Evolutionary conservation across 2,797 vertebrate species (phyloP).

Genomic region (Tarsius wallacei): DNA sequence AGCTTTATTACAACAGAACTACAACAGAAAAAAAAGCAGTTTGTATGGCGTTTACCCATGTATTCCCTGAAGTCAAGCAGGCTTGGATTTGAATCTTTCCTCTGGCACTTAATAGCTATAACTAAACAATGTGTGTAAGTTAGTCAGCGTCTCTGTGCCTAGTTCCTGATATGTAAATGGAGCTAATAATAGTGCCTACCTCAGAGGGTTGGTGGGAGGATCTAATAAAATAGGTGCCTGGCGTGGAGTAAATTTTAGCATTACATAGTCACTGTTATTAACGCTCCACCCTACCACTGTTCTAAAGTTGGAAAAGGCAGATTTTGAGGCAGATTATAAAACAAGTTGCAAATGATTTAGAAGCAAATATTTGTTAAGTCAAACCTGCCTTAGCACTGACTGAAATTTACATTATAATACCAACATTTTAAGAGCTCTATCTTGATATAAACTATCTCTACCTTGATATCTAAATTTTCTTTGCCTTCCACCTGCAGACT

Average conservation of each 20-base stretch:
- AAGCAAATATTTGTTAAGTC: conserved; percentile 38
- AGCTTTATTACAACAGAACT: not conserved
- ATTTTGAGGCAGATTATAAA: conserved; percentile 46
- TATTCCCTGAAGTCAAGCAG: not conserved
- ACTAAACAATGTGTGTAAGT: not conserved
- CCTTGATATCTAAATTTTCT: not conserved
- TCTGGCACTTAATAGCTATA: not conserved
- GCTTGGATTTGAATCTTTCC: conserved; percentile 11
- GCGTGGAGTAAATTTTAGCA: not conserved
- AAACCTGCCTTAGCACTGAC: conserved; percentile 11
- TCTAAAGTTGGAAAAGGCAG: conserved; percentile 53
- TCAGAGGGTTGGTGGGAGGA: conserved; percentile 4
- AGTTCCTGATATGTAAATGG: conserved; percentile 39
- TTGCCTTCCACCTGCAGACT: conserved; percentile 3
- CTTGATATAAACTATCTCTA: conserved; percentile 10
- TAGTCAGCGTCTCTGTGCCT: not conserved
- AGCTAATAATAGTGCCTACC: conserved; percentile 18
- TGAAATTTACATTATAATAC: not conserved
- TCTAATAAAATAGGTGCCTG: conserved; percentile 5
- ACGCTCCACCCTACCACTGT: not conserved
- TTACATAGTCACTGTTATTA: not conserved
- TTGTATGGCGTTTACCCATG: not conserved
- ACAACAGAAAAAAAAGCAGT: not conserved
- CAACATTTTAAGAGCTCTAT: not conserved
- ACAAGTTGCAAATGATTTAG: not conserved